Base-by-base conservation (phyloP, 2,113 vertebrate species). In the Emydura subglobosa region DNA sequence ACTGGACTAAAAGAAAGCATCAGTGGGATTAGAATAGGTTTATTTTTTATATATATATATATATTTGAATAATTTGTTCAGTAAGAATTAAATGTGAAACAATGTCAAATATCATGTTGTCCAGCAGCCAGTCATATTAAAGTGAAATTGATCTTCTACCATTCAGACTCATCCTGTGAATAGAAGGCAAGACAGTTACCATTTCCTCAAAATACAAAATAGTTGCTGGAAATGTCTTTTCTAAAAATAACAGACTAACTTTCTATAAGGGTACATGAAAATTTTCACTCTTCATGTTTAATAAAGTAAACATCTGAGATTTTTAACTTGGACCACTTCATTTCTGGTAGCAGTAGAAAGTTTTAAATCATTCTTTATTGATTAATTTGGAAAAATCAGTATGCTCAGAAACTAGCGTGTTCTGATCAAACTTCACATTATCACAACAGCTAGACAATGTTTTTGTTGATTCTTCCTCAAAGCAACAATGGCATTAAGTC, bases 51-150 rank as follows among this genome's bases (percentile, higher is more conserved):
- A 81, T 72, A 72, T 51, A 34, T 85, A 90, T 27, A 82, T 47
- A 47, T 54, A 88, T 90, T 94, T 76, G 80, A 88, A 91, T 68
- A 61, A 49, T 44, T 82, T 79, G 55, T 59, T 65, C 93, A 68
- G 54, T 79, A 72, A 59, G 44, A 89, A 14, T 86, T 93, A 89
- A 92, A 94, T 90, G 13, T 57, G 44, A 94, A 93, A 85, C 53
- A 79, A 65, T 11, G 57, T 47, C 85, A 92, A 86, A 76, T 0
- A 9, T 76, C 21, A 42, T 3, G 1, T 29, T 86, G 78, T 47
- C 82, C 82, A 78, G 79, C 83, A 78, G 39, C 79, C 65, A 57
- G 34, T 31, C 25, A 29, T 1, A 29, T 2, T 85, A 72, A 57
- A 81, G 31, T 55, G 10, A 54, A 65, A 55, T 19, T 25, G 81